A percentile compares a stretch with the other conserved stretches of the same genome.
phyloP scores from a whole-genome alignment of 2,888 invertebrate species.

The Agelastica alni region DNA sequence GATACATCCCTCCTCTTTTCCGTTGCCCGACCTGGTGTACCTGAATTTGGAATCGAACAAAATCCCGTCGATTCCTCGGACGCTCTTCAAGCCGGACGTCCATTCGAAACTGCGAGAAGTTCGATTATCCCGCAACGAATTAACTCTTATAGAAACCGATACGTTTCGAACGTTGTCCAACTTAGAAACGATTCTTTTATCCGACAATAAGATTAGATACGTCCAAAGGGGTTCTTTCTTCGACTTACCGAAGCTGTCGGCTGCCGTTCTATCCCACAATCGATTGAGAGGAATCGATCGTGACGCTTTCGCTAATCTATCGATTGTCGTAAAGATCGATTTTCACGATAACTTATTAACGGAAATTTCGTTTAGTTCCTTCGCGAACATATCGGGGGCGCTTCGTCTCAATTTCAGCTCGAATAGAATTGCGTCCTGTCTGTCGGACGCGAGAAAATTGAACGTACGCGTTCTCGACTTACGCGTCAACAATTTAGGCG shows the following conservation, averaged over 20 bases:
- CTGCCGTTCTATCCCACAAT: constrained; percentile 84
- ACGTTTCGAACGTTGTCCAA: constrained; percentile 64
- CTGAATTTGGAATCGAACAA: constrained; percentile 86
- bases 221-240: constrained; percentile 74
- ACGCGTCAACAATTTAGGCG: constrained; percentile 68
- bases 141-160: constrained; percentile 68
- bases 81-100: constrained; percentile 64
- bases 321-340: constrained; percentile 77
- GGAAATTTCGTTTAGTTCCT: constrained; percentile 68
- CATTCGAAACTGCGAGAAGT: constrained; percentile 78
- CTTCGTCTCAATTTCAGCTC: constrained; percentile 78
- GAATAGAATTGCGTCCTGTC: constrained; percentile 63
- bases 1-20: constrained; percentile 72
- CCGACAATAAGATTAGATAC: constrained; percentile 75
- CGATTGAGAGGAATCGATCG: constrained; percentile 72
- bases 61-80: constrained; percentile 70
- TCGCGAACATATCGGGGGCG: constrained; percentile 71
- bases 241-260: constrained; percentile 77
- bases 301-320: constrained; percentile 75
- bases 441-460: constrained; percentile 58
- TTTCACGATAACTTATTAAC: constrained; percentile 78
- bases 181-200: constrained; percentile 77
- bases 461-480: constrained; percentile 73
- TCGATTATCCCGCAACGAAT: constrained; percentile 79
- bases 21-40: constrained; percentile 74